Percentiles rank a stretch among this genome's conserved stretches.
phyloP scores from a whole-genome alignment of 2,113 vertebrate genomes.

The Diphyllodes magnificus region DNA sequence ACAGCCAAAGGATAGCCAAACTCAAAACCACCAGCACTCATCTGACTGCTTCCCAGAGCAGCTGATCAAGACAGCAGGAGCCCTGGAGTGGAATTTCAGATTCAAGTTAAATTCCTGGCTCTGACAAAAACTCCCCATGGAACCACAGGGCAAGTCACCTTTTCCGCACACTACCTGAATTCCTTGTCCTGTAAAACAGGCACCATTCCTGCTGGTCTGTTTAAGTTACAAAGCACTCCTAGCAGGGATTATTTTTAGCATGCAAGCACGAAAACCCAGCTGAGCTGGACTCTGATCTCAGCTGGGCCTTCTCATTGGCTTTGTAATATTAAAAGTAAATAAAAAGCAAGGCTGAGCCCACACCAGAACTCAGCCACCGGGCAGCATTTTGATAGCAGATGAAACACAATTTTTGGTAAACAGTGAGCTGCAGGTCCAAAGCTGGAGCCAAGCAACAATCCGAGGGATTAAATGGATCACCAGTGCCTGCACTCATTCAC shows the following conservation, averaged over 20 bases:
- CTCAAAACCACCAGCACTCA: background rate
- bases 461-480: background rate
- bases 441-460: background rate
- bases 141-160: background rate
- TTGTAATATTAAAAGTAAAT: background rate
- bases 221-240: background rate
- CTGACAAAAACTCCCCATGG: background rate
- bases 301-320: background rate
- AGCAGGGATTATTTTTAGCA: slow-evolving; percentile 16
- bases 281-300: slow-evolving; percentile 24
- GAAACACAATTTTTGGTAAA: background rate
- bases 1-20: background rate
- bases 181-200: background rate
- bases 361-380: background rate
- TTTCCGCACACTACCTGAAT: background rate
- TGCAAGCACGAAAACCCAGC: background rate
- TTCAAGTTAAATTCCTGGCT: background rate
- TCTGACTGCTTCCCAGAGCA: background rate
- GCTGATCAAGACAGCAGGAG: background rate
- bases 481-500: background rate
- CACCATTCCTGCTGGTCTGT: background rate
- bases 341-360: background rate
- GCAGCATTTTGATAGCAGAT: background rate
- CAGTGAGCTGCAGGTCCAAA: background rate
- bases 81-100: background rate